Evolutionary conservation across 2,888 invertebrate genomes (phyloP).

Genomic region (Byasa hedistus): DNA sequence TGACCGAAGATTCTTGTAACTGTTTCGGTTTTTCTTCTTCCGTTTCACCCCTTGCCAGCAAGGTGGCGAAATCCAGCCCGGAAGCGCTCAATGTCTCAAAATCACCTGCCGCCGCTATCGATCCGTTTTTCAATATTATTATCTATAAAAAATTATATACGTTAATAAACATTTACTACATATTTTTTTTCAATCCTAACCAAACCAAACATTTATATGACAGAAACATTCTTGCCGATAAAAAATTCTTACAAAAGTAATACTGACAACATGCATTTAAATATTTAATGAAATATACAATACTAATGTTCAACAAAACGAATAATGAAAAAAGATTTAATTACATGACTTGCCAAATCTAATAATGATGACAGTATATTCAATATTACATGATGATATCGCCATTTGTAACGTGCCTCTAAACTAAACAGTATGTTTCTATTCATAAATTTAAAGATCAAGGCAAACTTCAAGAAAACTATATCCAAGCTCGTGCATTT

Average conservation of each 20-base stretch:
- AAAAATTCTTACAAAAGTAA: not conserved
- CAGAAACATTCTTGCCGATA: no score
- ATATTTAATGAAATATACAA: not conserved
- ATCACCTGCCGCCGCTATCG: slow-evolving; percentile 82
- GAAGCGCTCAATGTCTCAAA: slow-evolving; percentile 86
- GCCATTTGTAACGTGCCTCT: not conserved
- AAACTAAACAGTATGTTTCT: not conserved
- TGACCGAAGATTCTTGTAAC: slow-evolving; percentile 39
- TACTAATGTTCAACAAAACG: not conserved
- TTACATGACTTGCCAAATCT: not conserved
- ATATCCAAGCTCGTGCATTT: slow-evolving; percentile 18
- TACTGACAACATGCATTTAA: not conserved
- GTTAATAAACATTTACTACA: no score
- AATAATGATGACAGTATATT: not conserved
- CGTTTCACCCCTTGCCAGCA: slow-evolving; percentile 80
- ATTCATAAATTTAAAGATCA: not conserved
- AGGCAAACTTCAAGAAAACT: not conserved
- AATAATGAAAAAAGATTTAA: not conserved
- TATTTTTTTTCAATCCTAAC: no score
- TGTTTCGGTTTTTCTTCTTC: slow-evolving; percentile 55
- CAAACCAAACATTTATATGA: no score
- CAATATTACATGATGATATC: not conserved
- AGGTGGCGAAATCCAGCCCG: slow-evolving; percentile 88
- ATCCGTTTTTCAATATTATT: slow-evolving; percentile 80
- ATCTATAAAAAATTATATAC: slow-evolving; percentile 55